phyloP scores from a whole-genome alignment of 2,797 vertebrate species.

The Macrochelys suwanniensis region DNA sequence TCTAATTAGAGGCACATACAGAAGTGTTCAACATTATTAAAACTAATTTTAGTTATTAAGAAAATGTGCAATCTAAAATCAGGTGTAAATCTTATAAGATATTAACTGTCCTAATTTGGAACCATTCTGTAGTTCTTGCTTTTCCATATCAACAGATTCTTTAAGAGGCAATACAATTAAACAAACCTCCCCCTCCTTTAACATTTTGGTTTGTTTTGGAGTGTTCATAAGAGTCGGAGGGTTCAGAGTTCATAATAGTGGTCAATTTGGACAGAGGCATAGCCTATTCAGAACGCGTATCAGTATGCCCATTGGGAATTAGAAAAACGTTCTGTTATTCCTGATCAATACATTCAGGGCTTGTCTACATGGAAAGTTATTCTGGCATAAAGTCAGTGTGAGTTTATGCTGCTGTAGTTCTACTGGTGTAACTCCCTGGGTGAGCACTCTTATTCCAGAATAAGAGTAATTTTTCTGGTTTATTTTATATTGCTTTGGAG shows the following conservation, averaged over 20 bases:
- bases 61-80: background rate
- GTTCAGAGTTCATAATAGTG: background rate
- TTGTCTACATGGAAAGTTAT: background rate
- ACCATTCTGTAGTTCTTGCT: background rate
- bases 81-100: background rate
- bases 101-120: background rate
- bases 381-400: background rate
- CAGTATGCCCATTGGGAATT: accelerated
- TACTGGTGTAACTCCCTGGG: background rate
- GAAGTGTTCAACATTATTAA: background rate
- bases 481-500: background rate
- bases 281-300: background rate
- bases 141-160: background rate
- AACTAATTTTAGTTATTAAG: background rate
- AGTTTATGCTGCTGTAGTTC: background rate
- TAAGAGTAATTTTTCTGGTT: background rate
- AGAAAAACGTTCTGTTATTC: background rate
- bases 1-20: background rate
- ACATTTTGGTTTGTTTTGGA: background rate
- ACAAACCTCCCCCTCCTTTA: background rate
- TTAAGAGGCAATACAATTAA: background rate
- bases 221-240: background rate
- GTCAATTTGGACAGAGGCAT: background rate
- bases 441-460: background rate
- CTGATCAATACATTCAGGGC: background rate